Evolutionary conservation across 2,888 invertebrate genomes (phyloP).

Genomic region (Erpobdella octoculata): DNA sequence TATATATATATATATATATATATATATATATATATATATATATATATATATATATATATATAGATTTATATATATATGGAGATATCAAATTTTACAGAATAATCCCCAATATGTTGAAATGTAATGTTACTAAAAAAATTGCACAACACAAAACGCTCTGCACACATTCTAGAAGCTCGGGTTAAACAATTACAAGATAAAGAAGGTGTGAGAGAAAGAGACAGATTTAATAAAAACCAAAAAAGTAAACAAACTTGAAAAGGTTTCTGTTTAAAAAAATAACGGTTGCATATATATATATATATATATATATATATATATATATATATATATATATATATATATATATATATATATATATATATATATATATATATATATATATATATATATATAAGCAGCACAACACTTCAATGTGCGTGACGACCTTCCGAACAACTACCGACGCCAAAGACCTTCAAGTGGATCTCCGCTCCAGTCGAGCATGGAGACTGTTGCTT

Average conservation of each 20-base stretch:
- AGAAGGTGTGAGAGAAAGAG: too few species aligned
- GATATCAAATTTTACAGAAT: too few species aligned
- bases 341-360: constrained; percentile 2
- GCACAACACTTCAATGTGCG: not conserved
- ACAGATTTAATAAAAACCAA: too few species aligned
- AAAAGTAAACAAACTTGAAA: too few species aligned
- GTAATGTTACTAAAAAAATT: too few species aligned
- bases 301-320: constrained; percentile 19
- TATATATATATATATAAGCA: too few species aligned
- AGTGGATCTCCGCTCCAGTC: not conserved
- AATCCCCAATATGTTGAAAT: too few species aligned
- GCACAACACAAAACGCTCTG: too few species aligned
- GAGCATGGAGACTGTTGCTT: not conserved
- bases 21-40: constrained; percentile 13
- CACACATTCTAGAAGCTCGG: too few species aligned
- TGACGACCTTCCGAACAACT: not conserved
- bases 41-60: not conserved
- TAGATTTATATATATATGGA: not conserved
- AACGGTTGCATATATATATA: constrained; percentile 7
- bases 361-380: not conserved
- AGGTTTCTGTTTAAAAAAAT: too few species aligned
- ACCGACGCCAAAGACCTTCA: not conserved
- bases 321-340: constrained; percentile 15
- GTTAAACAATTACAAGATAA: too few species aligned
- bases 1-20: constrained; percentile 6